Base-by-base conservation (phyloP, 2,113 vertebrate species). In the Petrocephalus zakoni region DNA sequence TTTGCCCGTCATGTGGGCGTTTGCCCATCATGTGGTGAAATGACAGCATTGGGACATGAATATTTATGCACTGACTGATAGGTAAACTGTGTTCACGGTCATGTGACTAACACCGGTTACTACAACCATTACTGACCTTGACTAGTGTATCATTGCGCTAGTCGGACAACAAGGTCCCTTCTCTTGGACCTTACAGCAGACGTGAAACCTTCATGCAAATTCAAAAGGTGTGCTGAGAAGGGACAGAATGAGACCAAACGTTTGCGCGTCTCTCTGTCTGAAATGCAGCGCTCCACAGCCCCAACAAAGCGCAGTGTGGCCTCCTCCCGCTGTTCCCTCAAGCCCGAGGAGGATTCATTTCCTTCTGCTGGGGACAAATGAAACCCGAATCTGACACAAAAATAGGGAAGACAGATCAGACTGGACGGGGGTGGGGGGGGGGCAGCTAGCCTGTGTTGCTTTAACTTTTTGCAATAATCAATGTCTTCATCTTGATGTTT, bases 401-500 rank as follows among this genome's bases (percentile, higher is more conserved):
- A 64, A 87, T 29, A n/a, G 49, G 11, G 56, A 64, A 17, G 51
- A 47, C 56, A 2, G 34, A 61, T 56, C 52, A 37, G 5, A 42
- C 42, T 3, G 42, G 42, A 3, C 42, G 42, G 42, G 42, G 42
- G 42, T 1, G 1, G 15, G 5, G n/a, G 52, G 49, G 7, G 37
- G 34, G 46, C 34, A 61, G 25, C 34, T 37, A 25, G 53, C 34
- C 56, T 42, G 37, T 55, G 56, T 64, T 61, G 86, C 86, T 64
- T 61, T 64, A 87, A 87, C 86, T 87, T 88, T 88, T 88, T 10
- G 22, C 88, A 56, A 88, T 88, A 85, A 88, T 88, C 88, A 49
- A 88, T 88, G 53, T 61, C 81, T 68, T 85, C 88, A 88, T 83
- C 88, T 85, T 61, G 82, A 58, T 88, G 88, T 88, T 88, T 88